A percentile compares a stretch with the other conserved stretches of the same genome.
Evolutionary conservation across 2,888 invertebrate genomes (phyloP).

Genomic region (Leptothorax acervorum): DNA sequence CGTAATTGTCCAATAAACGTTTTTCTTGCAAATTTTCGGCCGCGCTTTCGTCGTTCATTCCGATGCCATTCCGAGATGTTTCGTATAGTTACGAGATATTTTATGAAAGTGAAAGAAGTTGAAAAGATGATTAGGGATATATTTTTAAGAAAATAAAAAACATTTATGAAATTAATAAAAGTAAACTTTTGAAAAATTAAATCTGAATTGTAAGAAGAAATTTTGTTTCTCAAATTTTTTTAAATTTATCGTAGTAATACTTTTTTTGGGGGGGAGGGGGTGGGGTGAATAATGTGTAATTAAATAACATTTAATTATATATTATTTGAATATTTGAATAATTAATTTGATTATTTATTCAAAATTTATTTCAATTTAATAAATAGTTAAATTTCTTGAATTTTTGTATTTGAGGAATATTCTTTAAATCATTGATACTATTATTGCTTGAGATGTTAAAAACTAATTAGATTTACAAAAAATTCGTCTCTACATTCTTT

Average conservation of each 20-base stretch:
- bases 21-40: constrained; percentile 50
- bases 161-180: background rate
- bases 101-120: background rate
- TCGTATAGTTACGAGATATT: background rate
- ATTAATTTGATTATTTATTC: background rate
- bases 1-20: constrained; percentile 51
- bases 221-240: background rate
- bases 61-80: constrained; percentile 25
- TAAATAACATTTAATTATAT: background rate
- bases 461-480: background rate
- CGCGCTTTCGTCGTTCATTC: constrained; percentile 17
- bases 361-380: constrained; percentile 1
- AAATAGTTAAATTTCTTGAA: background rate
- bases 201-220: background rate
- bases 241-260: background rate
- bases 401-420: background rate
- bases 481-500: background rate
- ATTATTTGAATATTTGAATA: background rate
- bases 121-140: background rate
- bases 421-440: background rate
- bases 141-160: background rate
- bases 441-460: background rate
- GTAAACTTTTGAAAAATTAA: background rate
- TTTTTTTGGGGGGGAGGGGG: background rate
- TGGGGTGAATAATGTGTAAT: background rate